These are phyloP conservation scores for Bambusicola thoracicus DNA, from an alignment of 2,113 vertebrate species.

Conservation along the genomic window DNA sequence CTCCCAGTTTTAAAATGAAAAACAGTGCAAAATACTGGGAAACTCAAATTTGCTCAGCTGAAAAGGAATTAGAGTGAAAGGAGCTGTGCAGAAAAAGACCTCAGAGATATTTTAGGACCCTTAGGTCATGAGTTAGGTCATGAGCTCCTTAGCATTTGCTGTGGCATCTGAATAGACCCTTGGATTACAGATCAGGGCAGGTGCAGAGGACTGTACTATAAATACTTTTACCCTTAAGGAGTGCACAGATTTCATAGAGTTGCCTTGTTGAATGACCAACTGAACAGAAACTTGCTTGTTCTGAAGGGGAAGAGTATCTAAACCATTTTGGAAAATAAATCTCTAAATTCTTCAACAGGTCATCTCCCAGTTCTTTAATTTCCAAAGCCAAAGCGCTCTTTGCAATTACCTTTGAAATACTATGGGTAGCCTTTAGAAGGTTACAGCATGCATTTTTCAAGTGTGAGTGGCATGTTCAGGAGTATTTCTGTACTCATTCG, in stretches of 20 bases:
- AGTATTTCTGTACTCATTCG: constrained; percentile 1
- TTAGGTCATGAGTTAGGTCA: constrained; percentile 76
- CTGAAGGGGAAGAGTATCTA: neutral
- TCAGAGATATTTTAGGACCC: constrained; percentile 82
- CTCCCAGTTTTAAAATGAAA: neutral
- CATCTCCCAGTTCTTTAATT: neutral
- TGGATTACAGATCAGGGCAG: constrained; percentile 86
- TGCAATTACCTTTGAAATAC: neutral
- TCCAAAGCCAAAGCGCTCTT: neutral
- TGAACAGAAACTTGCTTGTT: neutral
- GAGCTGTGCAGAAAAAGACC: constrained; percentile 1
- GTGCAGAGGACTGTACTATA: constrained; percentile 87
- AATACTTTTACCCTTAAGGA: constrained; percentile 83
- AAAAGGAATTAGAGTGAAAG: constrained; percentile 18
- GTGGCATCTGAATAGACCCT: constrained; percentile 77
- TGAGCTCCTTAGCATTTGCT: constrained; percentile 78
- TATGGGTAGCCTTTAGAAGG: neutral
- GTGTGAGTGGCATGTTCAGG: constrained; percentile 24
- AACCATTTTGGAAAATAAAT: too few relatives aligned
- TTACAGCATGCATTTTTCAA: neutral
- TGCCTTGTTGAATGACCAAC: constrained; percentile 27
- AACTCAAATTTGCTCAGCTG: neutral
- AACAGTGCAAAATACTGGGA: neutral
- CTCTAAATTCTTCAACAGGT: too few relatives aligned
- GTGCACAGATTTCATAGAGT: constrained; percentile 27